phyloP scores from a whole-genome alignment of 2,113 vertebrate species.

The Rhinolophus sinicus region DNA sequence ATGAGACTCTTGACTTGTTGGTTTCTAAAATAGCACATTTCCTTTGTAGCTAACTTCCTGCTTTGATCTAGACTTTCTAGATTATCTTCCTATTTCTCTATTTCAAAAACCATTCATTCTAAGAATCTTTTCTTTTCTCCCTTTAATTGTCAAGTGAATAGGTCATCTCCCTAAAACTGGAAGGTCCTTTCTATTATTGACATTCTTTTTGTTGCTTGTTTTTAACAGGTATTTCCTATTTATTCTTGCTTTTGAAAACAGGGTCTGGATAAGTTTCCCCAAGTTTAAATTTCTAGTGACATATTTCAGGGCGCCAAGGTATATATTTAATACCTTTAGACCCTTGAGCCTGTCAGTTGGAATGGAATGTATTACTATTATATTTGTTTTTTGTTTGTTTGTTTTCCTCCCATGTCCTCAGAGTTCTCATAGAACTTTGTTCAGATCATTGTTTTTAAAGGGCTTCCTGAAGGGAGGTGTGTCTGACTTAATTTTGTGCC shows the following conservation, averaged over 20 bases:
- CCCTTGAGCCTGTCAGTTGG: not conserved
- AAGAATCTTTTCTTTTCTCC: not conserved
- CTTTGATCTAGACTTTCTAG: not conserved
- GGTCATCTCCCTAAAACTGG: not conserved
- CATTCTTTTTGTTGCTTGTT: not conserved
- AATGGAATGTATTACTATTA: not conserved
- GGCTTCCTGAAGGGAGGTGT: not conserved
- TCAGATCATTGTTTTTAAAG: not conserved
- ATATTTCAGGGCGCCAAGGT: not conserved
- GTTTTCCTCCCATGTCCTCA: not conserved
- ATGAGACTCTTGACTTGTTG: not conserved
- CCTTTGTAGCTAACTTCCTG: not conserved
- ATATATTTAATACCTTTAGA: not conserved
- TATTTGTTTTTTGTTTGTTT: not conserved
- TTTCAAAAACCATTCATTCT: constrained; percentile 6
- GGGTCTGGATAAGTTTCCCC: not conserved
- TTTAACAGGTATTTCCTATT: not conserved
- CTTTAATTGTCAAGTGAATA: not conserved
- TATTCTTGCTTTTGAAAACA: constrained; percentile 2
- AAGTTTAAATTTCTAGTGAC: not conserved
- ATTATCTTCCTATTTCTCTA: not conserved
- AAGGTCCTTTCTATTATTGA: not conserved
- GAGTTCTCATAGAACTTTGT: not conserved
- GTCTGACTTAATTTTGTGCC: not conserved
- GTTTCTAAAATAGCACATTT: not conserved